Percentiles rank a stretch among this genome's conserved stretches.
Evolutionary conservation across 2,888 invertebrate species (phyloP).

Genomic region (Rotaria socialis): DNA sequence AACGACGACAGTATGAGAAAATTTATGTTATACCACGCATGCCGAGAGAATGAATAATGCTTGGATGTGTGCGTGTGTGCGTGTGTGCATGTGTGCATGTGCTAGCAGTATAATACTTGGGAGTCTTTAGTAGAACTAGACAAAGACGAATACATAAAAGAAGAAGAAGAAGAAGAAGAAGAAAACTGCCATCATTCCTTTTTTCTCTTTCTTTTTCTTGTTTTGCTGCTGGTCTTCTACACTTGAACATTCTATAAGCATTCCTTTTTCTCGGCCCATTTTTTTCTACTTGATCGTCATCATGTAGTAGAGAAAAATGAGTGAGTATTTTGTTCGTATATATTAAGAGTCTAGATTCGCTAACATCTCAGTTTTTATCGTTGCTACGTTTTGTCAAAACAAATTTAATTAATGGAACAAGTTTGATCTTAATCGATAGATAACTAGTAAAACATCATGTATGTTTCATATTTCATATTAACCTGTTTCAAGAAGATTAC

Average conservation of each 20-base stretch:
- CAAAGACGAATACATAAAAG: background rate
- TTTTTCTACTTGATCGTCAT: background rate
- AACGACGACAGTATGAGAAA: background rate
- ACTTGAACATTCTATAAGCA: conserved; percentile 12
- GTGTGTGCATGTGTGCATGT: conserved; percentile 12
- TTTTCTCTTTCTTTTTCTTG: background rate
- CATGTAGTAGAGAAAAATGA: background rate
- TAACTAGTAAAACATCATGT: background rate
- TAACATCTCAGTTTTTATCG: background rate
- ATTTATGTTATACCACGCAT: background rate
- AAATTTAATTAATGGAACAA: background rate
- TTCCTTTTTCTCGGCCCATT: background rate
- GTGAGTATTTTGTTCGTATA: background rate
- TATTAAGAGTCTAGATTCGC: background rate
- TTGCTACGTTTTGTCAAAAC: background rate
- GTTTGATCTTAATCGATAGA: background rate
- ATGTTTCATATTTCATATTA: background rate
- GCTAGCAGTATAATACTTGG: background rate
- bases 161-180: background rate
- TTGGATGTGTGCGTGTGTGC: background rate
- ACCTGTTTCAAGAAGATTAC: background rate
- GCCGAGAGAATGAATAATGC: background rate
- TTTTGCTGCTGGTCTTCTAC: background rate
- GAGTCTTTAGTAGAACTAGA: background rate
- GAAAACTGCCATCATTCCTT: background rate